A percentile compares a stretch with the other conserved stretches of the same genome.
Evolutionary conservation across 2,113 vertebrate species (phyloP).

Genomic region (Psittacula cyanocephala): DNA sequence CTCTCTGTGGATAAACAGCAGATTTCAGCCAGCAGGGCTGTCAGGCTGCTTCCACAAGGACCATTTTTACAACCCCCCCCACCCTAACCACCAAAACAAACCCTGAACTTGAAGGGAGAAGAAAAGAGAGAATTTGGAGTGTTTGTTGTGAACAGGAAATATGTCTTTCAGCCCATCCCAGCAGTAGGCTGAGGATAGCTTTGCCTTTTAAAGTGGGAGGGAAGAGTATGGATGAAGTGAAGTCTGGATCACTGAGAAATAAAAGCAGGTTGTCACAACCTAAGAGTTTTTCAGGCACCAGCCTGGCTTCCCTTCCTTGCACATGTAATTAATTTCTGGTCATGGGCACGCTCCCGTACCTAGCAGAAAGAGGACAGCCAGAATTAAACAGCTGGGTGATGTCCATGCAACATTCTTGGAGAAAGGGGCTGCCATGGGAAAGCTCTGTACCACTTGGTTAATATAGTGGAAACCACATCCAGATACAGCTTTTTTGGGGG

Average conservation of each 20-base stretch:
- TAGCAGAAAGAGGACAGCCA: neutral
- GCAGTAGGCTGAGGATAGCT: neutral
- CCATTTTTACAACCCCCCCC: neutral
- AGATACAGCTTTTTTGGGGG: neutral
- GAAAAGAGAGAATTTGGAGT: neutral
- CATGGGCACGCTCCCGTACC: fast-evolving
- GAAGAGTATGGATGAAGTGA: neutral
- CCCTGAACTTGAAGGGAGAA: neutral
- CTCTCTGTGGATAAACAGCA: conserved; percentile 26
- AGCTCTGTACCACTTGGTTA: neutral
- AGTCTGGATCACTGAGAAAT: neutral
- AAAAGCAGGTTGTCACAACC: neutral
- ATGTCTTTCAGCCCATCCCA: neutral
- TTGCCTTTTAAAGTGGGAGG: neutral
- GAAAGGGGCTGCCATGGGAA: neutral
- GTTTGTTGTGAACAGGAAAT: neutral
- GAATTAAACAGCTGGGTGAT: neutral
- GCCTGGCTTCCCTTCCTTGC: neutral
- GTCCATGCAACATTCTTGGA: neutral
- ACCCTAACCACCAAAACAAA: neutral
- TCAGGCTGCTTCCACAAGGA: conserved; percentile 8
- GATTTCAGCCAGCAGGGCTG: conserved; percentile 47
- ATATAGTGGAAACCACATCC: neutral
- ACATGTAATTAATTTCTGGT: fast-evolving
- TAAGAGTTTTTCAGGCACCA: neutral